A percentile compares a stretch with the other conserved stretches of the same genome.
Conservation (phyloP, 2,113 vertebrate species). For the Brachirus orientalis region DNA sequence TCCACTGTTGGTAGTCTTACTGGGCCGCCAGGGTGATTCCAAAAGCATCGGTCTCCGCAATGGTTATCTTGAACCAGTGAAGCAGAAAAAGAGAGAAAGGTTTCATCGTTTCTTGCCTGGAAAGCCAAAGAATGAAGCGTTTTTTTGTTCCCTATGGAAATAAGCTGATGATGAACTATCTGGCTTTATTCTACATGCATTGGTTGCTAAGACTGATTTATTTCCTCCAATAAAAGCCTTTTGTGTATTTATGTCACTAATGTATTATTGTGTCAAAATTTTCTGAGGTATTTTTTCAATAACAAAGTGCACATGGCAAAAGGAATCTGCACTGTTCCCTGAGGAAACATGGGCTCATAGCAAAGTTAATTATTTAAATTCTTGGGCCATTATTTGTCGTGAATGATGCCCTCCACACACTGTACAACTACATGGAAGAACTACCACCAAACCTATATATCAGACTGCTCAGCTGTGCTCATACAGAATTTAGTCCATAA, state of each 20-base stretch:
- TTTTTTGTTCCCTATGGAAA: conserved; percentile 44
- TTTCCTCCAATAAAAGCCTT: conserved; percentile 37
- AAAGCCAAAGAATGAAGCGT: conserved; percentile 39
- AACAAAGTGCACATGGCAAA: conserved; percentile 34
- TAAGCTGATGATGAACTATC: conserved; percentile 36
- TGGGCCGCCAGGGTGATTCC: conserved; percentile 64
- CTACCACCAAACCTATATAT: conserved; percentile 65
- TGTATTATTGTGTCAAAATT: conserved; percentile 37
- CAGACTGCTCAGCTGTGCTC: conserved; percentile 56
- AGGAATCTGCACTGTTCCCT: conserved; percentile 1
- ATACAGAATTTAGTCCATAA: conserved; percentile 72
- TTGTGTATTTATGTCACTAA: conserved; percentile 38
- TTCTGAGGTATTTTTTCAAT: conserved; percentile 44
- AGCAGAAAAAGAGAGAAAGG: conserved; percentile 63
- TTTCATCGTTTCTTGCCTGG: conserved; percentile 58
- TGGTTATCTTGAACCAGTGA: conserved; percentile 70
- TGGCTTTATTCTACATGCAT: conserved; percentile 13
- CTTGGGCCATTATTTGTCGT: conserved; percentile 44
- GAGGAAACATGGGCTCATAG: conserved; percentile 29
- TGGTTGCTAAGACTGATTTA: conserved; percentile 39
- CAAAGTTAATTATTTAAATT: conserved; percentile 66
- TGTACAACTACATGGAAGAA: conserved; percentile 43
- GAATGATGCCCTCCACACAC: conserved; percentile 62
- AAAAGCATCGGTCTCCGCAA: conserved; percentile 55
- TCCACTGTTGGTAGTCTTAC: conserved; percentile 61